Conservation (phyloP, 2,113 vertebrate genomes). For the Dipodomys spectabilis region DNA sequence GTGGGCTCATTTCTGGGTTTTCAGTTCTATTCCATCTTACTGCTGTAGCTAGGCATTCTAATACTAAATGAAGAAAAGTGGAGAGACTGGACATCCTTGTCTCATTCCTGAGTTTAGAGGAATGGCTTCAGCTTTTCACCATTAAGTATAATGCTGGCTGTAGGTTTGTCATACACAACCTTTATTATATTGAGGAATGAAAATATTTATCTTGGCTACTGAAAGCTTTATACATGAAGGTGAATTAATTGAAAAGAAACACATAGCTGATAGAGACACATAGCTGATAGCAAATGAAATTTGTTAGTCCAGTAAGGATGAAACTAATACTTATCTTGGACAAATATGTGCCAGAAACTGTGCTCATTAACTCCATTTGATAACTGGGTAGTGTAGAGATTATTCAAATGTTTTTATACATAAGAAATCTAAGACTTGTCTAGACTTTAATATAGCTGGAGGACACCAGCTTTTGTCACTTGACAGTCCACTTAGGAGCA, state of each 20-base stretch:
- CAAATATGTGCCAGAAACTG: neutral
- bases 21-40: too few relatives aligned
- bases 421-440: neutral
- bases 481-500: neutral
- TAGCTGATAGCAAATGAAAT: constrained; percentile 26
- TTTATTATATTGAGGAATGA: neutral
- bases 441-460: neutral
- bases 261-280: neutral
- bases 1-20: too few relatives aligned
- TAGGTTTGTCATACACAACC: too few relatives aligned
- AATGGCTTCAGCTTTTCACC: too few relatives aligned
- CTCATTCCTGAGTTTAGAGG: too few relatives aligned
- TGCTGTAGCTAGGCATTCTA: too few relatives aligned
- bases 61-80: too few relatives aligned
- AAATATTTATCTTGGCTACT: constrained; percentile 31
- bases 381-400: neutral
- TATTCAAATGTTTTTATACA: neutral
- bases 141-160: too few relatives aligned
- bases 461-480: neutral
- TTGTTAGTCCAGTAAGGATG: neutral
- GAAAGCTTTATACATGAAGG: neutral
- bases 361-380: neutral
- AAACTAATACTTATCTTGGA: neutral
- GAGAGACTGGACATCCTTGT: too few relatives aligned
- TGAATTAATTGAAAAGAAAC: neutral